Percentiles rank a stretch among this genome's conserved stretches.
Evolutionary conservation across 1,140 invertebrate genomes (phyloP).

Genomic region (Belonocnema kinseyi): DNA sequence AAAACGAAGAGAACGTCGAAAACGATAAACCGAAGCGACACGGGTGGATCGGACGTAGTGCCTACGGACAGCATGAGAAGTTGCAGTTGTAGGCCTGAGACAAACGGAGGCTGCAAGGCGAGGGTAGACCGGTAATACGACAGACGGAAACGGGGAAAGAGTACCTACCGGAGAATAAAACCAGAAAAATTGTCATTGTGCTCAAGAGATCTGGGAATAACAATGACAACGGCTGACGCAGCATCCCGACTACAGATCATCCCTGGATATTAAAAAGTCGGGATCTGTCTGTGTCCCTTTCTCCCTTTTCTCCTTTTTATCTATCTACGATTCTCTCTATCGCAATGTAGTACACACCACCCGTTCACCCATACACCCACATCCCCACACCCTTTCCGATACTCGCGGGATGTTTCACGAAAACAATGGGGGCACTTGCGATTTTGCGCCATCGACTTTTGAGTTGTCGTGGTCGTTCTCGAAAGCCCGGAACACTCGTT

Average conservation of each 20-base stretch:
- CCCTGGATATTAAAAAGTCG: constrained; percentile 74
- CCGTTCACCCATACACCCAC: not conserved
- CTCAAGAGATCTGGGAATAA: constrained; percentile 72
- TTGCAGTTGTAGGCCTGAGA: constrained; percentile 25
- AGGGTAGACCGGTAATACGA: constrained; percentile 65
- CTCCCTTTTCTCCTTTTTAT: constrained; percentile 39
- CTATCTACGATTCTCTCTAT: constrained; percentile 46
- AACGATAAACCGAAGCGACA: constrained; percentile 58
- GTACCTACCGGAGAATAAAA: constrained; percentile 70
- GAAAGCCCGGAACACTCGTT: constrained; percentile 12
- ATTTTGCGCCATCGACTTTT: constrained; percentile 53
- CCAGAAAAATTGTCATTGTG: constrained; percentile 73
- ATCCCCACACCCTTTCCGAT: constrained; percentile 45
- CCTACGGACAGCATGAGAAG: constrained; percentile 38
- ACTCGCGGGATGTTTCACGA: constrained; percentile 42
- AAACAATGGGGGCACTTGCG: constrained; percentile 60
- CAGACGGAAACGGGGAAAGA: constrained; percentile 65
- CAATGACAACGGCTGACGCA: constrained; percentile 73
- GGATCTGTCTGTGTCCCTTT: constrained; percentile 47
- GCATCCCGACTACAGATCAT: constrained; percentile 71
- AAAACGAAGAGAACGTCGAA: constrained; percentile 59
- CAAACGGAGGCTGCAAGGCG: constrained; percentile 35
- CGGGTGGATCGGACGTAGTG: constrained; percentile 45
- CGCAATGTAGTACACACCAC: not conserved
- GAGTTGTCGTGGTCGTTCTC: constrained; percentile 5